Conservation (phyloP, 2,113 vertebrate species). For the Mormoops blainvillei region DNA sequence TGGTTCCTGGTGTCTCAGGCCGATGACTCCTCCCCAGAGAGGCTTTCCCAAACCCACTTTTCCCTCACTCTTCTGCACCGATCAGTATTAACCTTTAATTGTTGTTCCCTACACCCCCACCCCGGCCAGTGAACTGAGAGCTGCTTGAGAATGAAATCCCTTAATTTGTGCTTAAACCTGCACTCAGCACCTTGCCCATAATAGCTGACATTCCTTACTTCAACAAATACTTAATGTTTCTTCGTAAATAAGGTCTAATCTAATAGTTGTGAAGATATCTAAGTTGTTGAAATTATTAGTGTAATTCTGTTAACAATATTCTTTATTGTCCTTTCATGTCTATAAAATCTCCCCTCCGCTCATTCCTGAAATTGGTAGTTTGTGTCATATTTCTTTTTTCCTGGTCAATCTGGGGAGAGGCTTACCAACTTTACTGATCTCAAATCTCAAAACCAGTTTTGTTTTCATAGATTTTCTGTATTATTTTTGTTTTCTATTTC, state of each 20-base stretch:
- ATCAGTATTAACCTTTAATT: neutral
- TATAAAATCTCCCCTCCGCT: neutral
- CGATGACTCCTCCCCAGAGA: neutral
- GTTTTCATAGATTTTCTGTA: neutral
- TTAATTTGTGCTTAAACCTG: neutral
- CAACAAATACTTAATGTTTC: neutral
- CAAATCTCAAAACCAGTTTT: neutral
- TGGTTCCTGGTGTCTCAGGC: accelerated
- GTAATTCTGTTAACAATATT: neutral
- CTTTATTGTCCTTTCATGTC: neutral
- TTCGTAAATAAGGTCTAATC: neutral
- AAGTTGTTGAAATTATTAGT: neutral
- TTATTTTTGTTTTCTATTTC: neutral
- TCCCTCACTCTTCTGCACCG: neutral
- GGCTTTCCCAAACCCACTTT: neutral
- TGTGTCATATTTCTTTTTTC: neutral
- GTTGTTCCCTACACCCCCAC: neutral
- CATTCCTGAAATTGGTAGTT: neutral
- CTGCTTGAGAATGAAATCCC: neutral
- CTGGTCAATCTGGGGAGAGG: neutral
- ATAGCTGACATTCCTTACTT: neutral
- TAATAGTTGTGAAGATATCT: neutral
- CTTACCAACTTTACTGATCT: neutral
- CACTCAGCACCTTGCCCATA: neutral
- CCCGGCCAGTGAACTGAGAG: neutral